A percentile compares a stretch with the other conserved stretches of the same genome.
Evolutionary conservation across 2,888 invertebrate genomes (phyloP).

Genomic region (Odontocolon sp.): DNA sequence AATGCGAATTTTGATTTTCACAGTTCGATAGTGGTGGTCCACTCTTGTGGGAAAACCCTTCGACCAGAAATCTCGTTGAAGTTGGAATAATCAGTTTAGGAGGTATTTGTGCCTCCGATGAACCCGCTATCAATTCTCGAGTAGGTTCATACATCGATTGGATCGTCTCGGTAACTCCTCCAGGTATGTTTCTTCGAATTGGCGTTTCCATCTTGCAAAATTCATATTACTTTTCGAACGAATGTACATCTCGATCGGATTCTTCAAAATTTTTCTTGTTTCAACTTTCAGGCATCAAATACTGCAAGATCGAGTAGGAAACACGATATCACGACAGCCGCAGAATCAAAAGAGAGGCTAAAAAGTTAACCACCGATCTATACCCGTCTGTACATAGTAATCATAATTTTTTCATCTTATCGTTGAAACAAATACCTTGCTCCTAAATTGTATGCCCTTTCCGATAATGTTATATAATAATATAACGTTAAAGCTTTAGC

Average conservation of each 20-base stretch:
- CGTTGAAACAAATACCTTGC: constrained; percentile 9
- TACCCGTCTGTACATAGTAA: not conserved
- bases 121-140: constrained; percentile 83
- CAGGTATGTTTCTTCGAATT: constrained; percentile 61
- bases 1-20: constrained; percentile 24
- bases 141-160: constrained; percentile 83
- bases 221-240: not conserved
- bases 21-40: constrained; percentile 83
- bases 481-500: not conserved
- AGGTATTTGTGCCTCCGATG: constrained; percentile 81
- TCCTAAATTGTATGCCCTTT: not conserved
- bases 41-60: constrained; percentile 82
- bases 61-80: constrained; percentile 65
- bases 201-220: too few relatives aligned
- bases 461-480: not conserved
- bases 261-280: constrained; percentile 10
- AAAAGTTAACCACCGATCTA: constrained; percentile 5
- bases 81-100: constrained; percentile 84
- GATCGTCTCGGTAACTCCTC: constrained; percentile 80
- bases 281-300: constrained; percentile 56
- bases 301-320: constrained; percentile 65
- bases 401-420: not conserved
- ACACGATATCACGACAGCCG: not conserved
- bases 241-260: not conserved
- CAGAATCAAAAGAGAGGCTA: not conserved